phyloP scores from a whole-genome alignment of 2,113 vertebrate genomes.

The Struthio camelus region DNA sequence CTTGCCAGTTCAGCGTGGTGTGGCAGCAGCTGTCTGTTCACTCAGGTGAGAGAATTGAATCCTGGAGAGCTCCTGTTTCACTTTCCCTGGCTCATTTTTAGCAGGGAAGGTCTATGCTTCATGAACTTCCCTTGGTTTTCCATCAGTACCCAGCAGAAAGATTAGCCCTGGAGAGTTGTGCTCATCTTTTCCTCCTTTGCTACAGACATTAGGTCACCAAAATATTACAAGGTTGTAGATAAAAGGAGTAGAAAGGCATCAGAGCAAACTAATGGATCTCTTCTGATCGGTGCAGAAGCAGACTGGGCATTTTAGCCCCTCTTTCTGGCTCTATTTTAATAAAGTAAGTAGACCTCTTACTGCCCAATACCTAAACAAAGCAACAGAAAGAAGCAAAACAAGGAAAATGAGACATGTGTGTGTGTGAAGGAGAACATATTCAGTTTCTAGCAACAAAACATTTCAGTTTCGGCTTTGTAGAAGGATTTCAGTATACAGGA shows the following conservation, averaged over 20 bases:
- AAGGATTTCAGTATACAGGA: background rate
- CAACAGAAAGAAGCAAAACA: background rate
- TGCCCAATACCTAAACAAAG: background rate
- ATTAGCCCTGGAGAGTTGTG: background rate
- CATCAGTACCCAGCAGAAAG: background rate
- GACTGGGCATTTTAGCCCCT: background rate
- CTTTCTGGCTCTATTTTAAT: background rate
- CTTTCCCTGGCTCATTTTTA: background rate
- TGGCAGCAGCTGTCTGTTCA: constrained; percentile 43
- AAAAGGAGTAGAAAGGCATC: background rate
- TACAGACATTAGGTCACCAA: background rate
- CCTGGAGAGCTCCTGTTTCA: constrained; percentile 30
- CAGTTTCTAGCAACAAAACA: background rate
- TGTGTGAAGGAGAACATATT: background rate
- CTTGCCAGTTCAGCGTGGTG: constrained; percentile 5
- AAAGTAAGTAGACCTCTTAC: background rate
- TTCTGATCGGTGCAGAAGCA: background rate
- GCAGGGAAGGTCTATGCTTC: background rate
- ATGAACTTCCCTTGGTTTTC: background rate
- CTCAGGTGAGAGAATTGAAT: constrained; percentile 48
- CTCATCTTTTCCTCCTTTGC: background rate
- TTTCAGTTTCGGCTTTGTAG: background rate
- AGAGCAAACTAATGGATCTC: background rate
- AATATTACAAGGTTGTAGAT: background rate
- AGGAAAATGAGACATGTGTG: background rate